Percentiles rank a stretch among this genome's conserved stretches.
Conservation (phyloP, 2,113 vertebrate species). For the Muntiacus muntjak region DNA sequence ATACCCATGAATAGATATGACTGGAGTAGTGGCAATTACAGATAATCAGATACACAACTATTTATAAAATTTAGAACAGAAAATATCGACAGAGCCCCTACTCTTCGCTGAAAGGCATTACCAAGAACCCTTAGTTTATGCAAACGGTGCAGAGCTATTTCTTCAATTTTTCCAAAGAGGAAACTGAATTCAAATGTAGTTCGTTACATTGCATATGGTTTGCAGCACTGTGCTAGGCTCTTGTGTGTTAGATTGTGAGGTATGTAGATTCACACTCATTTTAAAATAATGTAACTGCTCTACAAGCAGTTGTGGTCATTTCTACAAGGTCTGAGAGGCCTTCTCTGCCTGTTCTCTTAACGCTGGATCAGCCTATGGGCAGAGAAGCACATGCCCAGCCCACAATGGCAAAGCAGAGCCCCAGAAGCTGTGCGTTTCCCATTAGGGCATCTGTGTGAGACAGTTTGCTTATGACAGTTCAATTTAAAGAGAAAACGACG, state of each 20-base stretch:
- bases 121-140: neutral
- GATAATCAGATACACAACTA: neutral
- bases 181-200: constrained; percentile 15
- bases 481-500: neutral
- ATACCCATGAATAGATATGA: neutral
- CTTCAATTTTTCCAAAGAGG: neutral
- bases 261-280: neutral
- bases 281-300: neutral
- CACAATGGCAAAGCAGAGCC: neutral
- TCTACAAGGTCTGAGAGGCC: neutral
- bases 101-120: neutral
- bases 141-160: neutral
- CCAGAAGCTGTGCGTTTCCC: neutral
- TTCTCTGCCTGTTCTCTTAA: neutral
- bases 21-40: neutral
- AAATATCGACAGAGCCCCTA: neutral
- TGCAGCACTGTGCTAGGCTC: neutral
- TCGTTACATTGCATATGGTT: neutral
- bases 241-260: neutral
- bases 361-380: neutral
- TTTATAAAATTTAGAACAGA: constrained; percentile 18
- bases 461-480: neutral
- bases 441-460: neutral
- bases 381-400: neutral
- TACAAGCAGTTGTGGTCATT: neutral